phyloP scores from a whole-genome alignment of 2,888 invertebrate species.

The Drosophila sordidula region DNA sequence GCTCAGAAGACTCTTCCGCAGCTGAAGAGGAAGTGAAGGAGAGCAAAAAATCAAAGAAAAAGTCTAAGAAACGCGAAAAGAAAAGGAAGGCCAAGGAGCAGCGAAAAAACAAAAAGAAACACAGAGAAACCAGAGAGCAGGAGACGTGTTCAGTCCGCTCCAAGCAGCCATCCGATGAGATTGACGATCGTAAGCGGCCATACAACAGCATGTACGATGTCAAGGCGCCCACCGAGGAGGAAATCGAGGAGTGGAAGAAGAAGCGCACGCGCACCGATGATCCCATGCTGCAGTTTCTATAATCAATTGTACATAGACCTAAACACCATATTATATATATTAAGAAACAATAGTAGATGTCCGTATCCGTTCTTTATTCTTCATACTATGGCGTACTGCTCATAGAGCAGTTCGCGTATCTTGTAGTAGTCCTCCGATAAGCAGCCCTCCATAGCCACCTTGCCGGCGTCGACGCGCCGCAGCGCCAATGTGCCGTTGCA shows the following conservation, averaged over 20 bases:
- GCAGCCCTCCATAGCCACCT: conserved; percentile 96
- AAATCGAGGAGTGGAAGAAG: conserved; percentile 96
- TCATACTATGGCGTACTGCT: conserved; percentile 98
- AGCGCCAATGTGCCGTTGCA: conserved; percentile 96
- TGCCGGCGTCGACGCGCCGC: conserved; percentile 94
- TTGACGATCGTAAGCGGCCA: conserved; percentile 95
- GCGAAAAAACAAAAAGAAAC: conserved; percentile 73
- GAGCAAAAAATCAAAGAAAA: conserved; percentile 75
- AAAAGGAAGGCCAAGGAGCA: conserved; percentile 83
- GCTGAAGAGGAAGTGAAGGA: conserved; percentile 52
- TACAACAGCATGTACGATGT: conserved; percentile 96
- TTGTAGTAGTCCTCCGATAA: conserved; percentile 97
- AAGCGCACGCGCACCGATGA: conserved; percentile 94
- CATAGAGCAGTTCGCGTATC: conserved; percentile 96
- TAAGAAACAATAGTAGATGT: not conserved
- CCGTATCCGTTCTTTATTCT: conserved; percentile 11
- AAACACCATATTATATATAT: not conserved
- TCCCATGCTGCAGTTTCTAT: conserved; percentile 94
- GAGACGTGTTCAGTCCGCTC: conserved; percentile 71
- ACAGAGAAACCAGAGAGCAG: conserved; percentile 53
- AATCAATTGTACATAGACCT: conserved; percentile 6
- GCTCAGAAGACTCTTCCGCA: conserved; percentile 53
- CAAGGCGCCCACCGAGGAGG: conserved; percentile 94
- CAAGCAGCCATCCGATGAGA: conserved; percentile 84
- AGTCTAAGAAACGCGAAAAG: conserved; percentile 79